These are phyloP conservation scores for Carettochelys insculpta DNA, from an alignment of 2,113 vertebrate species.

Conservation along the genomic window DNA sequence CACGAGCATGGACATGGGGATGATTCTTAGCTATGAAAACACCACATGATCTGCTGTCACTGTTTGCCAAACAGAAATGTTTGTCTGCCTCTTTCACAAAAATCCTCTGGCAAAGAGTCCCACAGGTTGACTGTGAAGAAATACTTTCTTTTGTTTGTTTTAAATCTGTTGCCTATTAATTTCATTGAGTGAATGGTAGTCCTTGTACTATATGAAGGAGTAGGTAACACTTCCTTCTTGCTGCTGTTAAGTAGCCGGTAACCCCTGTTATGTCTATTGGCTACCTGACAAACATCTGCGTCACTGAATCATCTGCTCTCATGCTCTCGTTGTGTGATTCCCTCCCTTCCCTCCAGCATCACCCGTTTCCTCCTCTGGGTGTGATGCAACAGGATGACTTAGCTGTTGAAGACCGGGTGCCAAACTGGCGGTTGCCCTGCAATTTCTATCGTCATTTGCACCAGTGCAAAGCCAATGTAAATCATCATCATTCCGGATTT, in stretches of 20 bases:
- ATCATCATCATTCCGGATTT: background rate
- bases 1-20: background rate
- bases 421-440: background rate
- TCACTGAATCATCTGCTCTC: background rate
- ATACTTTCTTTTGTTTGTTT: too few species aligned
- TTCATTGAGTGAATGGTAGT: too few species aligned
- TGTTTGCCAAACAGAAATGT: background rate
- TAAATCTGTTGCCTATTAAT: too few species aligned
- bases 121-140: too few species aligned
- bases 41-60: background rate
- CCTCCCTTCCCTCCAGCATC: too few species aligned
- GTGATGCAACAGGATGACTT: background rate
- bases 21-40: background rate
- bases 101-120: too few species aligned
- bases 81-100: background rate
- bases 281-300: background rate
- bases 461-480: background rate
- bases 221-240: too few species aligned
- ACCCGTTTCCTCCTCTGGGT: background rate
- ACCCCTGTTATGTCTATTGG: background rate
- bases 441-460: background rate
- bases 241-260: background rate
- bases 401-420: background rate
- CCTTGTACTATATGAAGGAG: too few species aligned
- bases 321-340: background rate